Evolutionary conservation across 2,888 invertebrate genomes (phyloP).

Genomic region (Syritta pipiens): DNA sequence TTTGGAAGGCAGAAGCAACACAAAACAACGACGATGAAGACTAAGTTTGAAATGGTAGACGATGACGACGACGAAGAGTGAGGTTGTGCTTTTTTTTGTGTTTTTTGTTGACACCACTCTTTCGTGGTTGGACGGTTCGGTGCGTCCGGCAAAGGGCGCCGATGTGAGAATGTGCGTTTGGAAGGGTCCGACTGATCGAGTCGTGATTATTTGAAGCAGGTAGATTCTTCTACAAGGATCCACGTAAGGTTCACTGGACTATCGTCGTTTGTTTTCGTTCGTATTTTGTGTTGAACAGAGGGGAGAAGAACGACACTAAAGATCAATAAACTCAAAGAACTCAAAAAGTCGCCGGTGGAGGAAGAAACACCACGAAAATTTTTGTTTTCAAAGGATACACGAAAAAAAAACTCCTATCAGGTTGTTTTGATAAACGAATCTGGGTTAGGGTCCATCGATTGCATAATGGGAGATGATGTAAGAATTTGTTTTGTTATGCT

Average conservation of each 20-base stretch:
- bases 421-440: too few species aligned
- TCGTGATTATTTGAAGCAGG: constrained; percentile 15
- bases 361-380: too few species aligned
- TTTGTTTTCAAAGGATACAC: background rate
- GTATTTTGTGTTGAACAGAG: background rate
- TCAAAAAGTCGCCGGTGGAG: background rate
- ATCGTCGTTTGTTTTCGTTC: background rate
- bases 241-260: constrained; percentile 33
- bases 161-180: too few species aligned
- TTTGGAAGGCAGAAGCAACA: constrained; percentile 6
- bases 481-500: constrained; percentile 7
- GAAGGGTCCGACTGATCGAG: too few species aligned
- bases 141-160: constrained; percentile 23
- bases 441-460: constrained; percentile 26
- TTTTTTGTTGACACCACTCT: constrained; percentile 34
- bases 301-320: background rate
- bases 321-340: constrained; percentile 24
- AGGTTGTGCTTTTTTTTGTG: too few species aligned
- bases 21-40: background rate
- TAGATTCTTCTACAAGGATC: constrained; percentile 48
- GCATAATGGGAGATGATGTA: constrained; percentile 14
- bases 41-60: background rate
- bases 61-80: too few species aligned
- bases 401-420: too few species aligned
- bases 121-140: constrained; percentile 26